These are phyloP conservation scores for Sclerurus mexicanus DNA, from an alignment of 2,113 vertebrate species.

Conservation along the genomic window DNA sequence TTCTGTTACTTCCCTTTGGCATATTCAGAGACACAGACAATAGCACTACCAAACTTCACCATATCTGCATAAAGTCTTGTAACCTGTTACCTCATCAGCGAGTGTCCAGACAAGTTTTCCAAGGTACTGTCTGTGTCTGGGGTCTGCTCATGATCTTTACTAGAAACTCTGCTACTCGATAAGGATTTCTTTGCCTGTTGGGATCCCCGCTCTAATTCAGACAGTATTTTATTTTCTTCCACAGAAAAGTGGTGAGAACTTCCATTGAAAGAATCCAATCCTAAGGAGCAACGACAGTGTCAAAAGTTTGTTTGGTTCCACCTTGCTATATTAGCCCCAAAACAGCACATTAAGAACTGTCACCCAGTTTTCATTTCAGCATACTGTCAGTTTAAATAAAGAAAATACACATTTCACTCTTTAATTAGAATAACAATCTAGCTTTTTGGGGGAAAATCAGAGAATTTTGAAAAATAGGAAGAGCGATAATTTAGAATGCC, in stretches of 20 bases:
- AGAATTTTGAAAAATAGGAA: background rate
- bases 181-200: conserved; percentile 74
- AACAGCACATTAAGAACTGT: background rate
- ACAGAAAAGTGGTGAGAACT: conserved; percentile 69
- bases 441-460: background rate
- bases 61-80: background rate
- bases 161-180: conserved; percentile 62
- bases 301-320: background rate
- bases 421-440: background rate
- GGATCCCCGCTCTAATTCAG: conserved; percentile 72
- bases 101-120: conserved; percentile 77
- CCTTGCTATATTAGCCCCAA: background rate
- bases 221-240: conserved; percentile 77
- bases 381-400: background rate
- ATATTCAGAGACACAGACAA: background rate
- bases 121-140: conserved; percentile 73
- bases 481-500: background rate
- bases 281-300: conserved; percentile 43
- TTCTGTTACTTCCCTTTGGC: background rate
- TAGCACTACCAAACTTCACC: background rate
- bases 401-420: background rate
- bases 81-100: conserved; percentile 80
- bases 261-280: conserved; percentile 63
- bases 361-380: background rate
- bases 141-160: conserved; percentile 71